phyloP scores from a whole-genome alignment of 2,888 invertebrate species.

The Glomeris marginata region DNA sequence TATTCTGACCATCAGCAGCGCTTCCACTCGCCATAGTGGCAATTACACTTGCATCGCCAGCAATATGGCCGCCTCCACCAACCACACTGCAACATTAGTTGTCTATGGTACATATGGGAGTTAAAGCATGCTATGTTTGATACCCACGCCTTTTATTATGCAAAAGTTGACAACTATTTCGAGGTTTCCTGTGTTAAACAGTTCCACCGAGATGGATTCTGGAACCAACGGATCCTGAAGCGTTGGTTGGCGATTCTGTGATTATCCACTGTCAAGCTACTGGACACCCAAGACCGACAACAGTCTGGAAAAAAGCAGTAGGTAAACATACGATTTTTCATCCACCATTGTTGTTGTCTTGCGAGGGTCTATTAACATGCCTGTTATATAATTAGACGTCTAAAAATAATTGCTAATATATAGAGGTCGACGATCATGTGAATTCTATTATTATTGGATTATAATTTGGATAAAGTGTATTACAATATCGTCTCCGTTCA shows the following conservation, averaged over 20 bases:
- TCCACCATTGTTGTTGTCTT: background rate
- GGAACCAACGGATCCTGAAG: slow-evolving; percentile 16
- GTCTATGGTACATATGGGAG: slow-evolving; percentile 30
- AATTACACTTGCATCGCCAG: slow-evolving; percentile 39
- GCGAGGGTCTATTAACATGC: background rate
- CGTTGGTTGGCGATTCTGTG: slow-evolving; percentile 11
- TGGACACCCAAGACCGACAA: slow-evolving; percentile 16
- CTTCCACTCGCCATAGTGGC: slow-evolving; percentile 33
- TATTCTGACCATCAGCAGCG: slow-evolving; percentile 21
- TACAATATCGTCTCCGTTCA: too few relatives aligned
- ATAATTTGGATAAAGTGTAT: too few relatives aligned
- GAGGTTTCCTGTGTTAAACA: slow-evolving; percentile 7
- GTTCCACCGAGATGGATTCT: slow-evolving; percentile 17
- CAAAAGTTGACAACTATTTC: background rate
- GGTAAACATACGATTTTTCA: slow-evolving; percentile 14
- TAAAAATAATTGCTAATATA: too few relatives aligned
- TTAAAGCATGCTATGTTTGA: too few relatives aligned
- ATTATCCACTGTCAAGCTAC: slow-evolving; percentile 16
- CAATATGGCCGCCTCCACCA: slow-evolving; percentile 31
- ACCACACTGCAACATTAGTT: slow-evolving; percentile 29
- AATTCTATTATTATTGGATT: too few relatives aligned
- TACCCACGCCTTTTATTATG: background rate
- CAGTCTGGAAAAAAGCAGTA: slow-evolving; percentile 18
- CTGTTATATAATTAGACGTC: too few relatives aligned
- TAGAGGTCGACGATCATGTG: background rate